phyloP scores from a whole-genome alignment of 2,888 invertebrate species.

The Drosophila mayaguana region DNA sequence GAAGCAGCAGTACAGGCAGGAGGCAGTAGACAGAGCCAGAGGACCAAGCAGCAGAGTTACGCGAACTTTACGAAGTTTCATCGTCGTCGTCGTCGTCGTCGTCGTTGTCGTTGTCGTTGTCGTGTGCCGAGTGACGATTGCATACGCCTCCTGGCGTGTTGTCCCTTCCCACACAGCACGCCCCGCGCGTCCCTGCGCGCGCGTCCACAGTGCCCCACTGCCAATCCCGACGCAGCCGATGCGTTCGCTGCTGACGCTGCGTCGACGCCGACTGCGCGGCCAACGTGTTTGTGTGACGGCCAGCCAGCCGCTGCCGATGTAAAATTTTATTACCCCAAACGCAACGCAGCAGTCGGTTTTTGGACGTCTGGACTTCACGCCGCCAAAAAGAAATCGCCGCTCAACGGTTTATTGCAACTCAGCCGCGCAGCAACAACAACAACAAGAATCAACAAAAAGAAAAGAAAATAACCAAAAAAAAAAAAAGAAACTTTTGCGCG shows the following conservation, averaged over 20 bases:
- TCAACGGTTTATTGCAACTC: constrained; percentile 62
- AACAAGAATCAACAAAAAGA: constrained; percentile 15
- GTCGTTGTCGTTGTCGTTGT: not conserved
- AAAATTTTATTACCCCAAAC: constrained; percentile 82
- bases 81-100: constrained; percentile 12
- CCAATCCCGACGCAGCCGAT: constrained; percentile 22
- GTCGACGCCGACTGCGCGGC: constrained; percentile 53
- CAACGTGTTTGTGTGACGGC: constrained; percentile 29
- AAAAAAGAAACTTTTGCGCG: constrained; percentile 50
- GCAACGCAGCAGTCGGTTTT: constrained; percentile 80
- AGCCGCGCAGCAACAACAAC: constrained; percentile 31
- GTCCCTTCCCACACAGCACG: not conserved
- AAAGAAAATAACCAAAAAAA: constrained; percentile 10
- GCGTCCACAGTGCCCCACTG: not conserved
- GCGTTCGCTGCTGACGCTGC: constrained; percentile 39
- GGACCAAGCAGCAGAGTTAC: constrained; percentile 18
- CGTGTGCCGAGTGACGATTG: constrained; percentile 33
- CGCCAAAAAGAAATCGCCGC: constrained; percentile 69
- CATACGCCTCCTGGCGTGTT: constrained; percentile 3
- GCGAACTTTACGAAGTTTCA: constrained; percentile 32
- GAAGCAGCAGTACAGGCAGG: constrained; percentile 24
- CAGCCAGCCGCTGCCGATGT: constrained; percentile 57
- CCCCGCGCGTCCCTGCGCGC: not conserved
- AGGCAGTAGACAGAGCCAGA: constrained; percentile 17
- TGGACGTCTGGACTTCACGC: constrained; percentile 80